Evolutionary conservation across 2,888 invertebrate genomes (phyloP), one percentile per base, ranked within the genome.

Genomic region (Epinotia brunnichana): DNA sequence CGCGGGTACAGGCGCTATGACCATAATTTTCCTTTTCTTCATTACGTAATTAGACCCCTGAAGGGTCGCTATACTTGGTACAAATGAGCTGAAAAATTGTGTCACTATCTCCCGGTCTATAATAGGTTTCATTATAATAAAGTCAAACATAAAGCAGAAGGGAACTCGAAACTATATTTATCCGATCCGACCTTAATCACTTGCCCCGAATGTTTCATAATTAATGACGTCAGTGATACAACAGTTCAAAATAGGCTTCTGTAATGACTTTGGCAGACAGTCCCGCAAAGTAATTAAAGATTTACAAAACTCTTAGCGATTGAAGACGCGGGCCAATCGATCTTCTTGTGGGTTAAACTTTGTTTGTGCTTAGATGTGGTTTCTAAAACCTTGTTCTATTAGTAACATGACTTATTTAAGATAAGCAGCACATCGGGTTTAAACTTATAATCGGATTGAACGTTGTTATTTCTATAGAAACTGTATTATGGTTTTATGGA

Each of bases 341-440:
- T 44, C 61, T 69, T 35, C 44, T 19, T 39, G 11, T 21, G 61
- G 61, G 7, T 54, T 69, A 7, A 53, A 61, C 61, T 61, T 69
- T 17, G n/a, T 24, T 35, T 61, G 53, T 61, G n/a, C 53, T 60
- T 15, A 19, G 57, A 59, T 51, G 57, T 48, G 59, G 68, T 24
- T 13, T 69, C 39, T 59, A 51, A 64, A 57, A 59, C 63, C 35
- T 63, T 51, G 29, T 51, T 51, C 48, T 51, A 60, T 59, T 68
- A 44, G 13, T 15, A 41, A 11, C 39, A 21, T 70, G 48, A 13
- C 24, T n/a, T 2, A 63, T 24, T 19, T 41, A 10, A 59, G 48
- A 41, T 70, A 39, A 59, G 59, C 29, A 39, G 59, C 19, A 53
- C 17, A 71, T 60, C 64, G 13, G 70, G 48, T 64, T 69, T 35